Percentiles rank a stretch among this genome's conserved stretches.
Conservation (phyloP, 2,797 vertebrate species). For the Danio jaintianensis region DNA sequence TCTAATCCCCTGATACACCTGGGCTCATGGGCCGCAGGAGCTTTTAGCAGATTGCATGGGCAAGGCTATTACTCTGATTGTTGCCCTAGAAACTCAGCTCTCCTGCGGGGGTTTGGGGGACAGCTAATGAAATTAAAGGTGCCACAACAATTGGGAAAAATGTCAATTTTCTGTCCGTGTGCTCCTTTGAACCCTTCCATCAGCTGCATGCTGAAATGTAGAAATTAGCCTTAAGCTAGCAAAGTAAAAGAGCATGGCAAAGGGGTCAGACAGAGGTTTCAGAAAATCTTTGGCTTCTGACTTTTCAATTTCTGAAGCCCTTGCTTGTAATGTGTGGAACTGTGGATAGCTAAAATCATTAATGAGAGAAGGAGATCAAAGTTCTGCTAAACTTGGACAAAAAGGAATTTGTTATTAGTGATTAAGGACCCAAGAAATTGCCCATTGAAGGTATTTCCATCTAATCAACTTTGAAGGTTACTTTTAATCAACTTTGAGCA, state of each 20-base stretch:
- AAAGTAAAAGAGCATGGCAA: constrained; percentile 32
- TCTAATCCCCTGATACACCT: constrained; percentile 78
- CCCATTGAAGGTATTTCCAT: background rate
- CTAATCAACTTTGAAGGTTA: background rate
- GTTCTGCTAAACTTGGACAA: background rate
- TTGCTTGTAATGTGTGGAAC: constrained; percentile 27
- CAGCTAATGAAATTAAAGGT: constrained; percentile 75
- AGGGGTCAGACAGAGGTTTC: constrained; percentile 31
- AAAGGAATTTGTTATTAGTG: background rate
- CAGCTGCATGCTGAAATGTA: constrained; percentile 53
- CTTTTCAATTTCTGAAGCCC: constrained; percentile 24
- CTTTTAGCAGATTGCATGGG: constrained; percentile 84
- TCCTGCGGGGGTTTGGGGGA: constrained; percentile 50
- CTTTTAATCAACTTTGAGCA: background rate
- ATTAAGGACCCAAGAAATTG: background rate
- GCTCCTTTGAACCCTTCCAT: constrained; percentile 64
- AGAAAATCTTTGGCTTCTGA: constrained; percentile 20
- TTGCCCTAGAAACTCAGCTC: constrained; percentile 75
- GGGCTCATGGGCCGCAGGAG: constrained; percentile 72
- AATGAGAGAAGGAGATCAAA: constrained; percentile 21
- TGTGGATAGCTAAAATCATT: background rate
- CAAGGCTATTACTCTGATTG: constrained; percentile 81
- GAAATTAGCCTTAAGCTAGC: constrained; percentile 54
- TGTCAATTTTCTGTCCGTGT: constrained; percentile 59
- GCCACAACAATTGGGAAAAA: constrained; percentile 70